A percentile compares a stretch with the other conserved stretches of the same genome.
phyloP scores from a whole-genome alignment of 2,113 vertebrate species.

The Psophia crepitans region DNA sequence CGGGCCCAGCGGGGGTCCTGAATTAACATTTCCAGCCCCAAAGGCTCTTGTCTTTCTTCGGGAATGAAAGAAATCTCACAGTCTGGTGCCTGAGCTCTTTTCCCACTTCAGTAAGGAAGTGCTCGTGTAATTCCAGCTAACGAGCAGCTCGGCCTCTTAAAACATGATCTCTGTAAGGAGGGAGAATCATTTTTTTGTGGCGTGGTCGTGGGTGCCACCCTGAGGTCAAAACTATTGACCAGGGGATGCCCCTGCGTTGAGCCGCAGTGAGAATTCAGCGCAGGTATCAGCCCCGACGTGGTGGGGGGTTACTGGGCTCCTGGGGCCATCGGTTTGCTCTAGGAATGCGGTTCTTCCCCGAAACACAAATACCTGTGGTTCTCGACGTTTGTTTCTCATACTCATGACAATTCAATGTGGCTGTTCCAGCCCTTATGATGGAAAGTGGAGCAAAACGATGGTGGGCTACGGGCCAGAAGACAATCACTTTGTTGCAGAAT shows the following conservation, averaged over 20 bases:
- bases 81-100: fast-evolving
- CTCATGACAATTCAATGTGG: not conserved
- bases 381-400: not conserved
- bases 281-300: not conserved
- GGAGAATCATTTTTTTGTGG: not conserved
- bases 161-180: fast-evolving
- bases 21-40: not conserved
- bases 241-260: too few relatives aligned
- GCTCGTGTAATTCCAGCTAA: not conserved
- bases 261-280: not conserved
- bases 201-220: fast-evolving
- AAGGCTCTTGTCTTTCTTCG: not conserved
- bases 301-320: not conserved
- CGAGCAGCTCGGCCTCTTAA: not conserved
- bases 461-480: slow-evolving; percentile 94
- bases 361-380: fast-evolving
- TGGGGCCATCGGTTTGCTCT: not conserved
- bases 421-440: slow-evolving; percentile 89
- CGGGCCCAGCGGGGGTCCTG: fast-evolving
- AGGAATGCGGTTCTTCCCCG: not conserved
- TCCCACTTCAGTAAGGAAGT: not conserved
- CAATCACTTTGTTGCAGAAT: slow-evolving; percentile 90
- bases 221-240: not conserved
- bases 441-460: slow-evolving; percentile 99
- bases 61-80: not conserved